These are phyloP conservation scores for Helarctos malayanus DNA, from an alignment of 2,797 vertebrate species.

Conservation along the genomic window DNA sequence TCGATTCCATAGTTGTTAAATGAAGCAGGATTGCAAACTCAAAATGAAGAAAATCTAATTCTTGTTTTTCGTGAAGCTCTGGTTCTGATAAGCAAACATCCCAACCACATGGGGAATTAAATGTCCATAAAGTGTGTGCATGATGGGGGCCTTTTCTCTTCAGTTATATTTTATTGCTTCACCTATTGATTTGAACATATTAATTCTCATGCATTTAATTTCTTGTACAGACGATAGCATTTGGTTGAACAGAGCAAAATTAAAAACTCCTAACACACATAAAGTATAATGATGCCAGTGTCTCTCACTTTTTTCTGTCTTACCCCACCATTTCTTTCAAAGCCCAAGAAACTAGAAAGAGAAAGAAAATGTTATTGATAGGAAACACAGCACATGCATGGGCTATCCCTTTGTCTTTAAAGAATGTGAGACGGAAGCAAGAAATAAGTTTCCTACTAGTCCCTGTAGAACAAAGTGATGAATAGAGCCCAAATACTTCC, in stretches of 20 bases:
- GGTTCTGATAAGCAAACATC: constrained; percentile 45
- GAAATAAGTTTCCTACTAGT: background rate
- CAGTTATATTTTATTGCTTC: constrained; percentile 56
- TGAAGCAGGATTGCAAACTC: constrained; percentile 55
- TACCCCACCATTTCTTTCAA: background rate
- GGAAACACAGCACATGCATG: background rate
- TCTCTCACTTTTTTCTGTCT: background rate
- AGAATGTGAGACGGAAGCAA: background rate
- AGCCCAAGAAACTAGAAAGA: background rate
- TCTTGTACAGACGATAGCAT: constrained; percentile 56
- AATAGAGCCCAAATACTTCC: background rate
- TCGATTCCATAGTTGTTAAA: constrained; percentile 71
- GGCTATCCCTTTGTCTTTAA: background rate
- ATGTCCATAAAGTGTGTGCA: background rate
- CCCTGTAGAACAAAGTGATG: background rate
- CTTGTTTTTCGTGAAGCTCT: constrained; percentile 51
- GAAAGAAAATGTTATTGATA: constrained; percentile 32
- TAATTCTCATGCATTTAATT: constrained; percentile 69
- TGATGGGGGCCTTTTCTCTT: background rate
- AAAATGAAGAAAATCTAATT: constrained; percentile 76
- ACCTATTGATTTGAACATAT: constrained; percentile 56
- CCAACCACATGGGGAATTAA: constrained; percentile 37
- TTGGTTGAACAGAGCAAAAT: constrained; percentile 54
- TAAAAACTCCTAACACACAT: constrained; percentile 7
- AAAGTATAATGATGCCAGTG: background rate